These are phyloP conservation scores for Watsonalla cultraria DNA, from an alignment of 2,888 invertebrate species.

Conservation along the genomic window DNA sequence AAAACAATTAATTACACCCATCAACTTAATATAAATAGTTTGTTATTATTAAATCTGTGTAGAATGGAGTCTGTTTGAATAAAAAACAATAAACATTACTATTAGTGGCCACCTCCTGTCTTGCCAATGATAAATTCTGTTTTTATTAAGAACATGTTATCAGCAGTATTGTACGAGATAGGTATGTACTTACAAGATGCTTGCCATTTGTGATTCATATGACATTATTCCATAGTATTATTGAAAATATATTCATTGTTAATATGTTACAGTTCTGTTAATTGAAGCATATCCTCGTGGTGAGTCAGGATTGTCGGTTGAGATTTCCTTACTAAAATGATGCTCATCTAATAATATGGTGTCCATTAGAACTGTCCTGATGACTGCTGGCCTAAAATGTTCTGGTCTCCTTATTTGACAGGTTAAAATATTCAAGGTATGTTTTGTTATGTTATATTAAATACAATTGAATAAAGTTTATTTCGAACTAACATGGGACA, in stretches of 20 bases:
- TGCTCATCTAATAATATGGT: no score
- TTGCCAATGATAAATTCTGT: constrained; percentile 37
- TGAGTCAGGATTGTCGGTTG: neutral
- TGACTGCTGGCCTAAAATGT: no score
- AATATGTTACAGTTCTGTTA: constrained; percentile 13
- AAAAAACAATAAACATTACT: constrained; percentile 28
- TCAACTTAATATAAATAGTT: neutral
- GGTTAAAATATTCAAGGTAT: no score
- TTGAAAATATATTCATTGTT: constrained; percentile 13
- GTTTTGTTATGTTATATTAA: no score
- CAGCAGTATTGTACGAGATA: constrained; percentile 41
- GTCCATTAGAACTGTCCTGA: no score
- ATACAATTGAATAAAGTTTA: no score
- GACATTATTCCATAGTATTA: constrained; percentile 18
- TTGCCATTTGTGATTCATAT: constrained; percentile 45
- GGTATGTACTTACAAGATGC: constrained; percentile 36
- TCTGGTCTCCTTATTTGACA: no score
- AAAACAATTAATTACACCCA: neutral
- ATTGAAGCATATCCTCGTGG: neutral
- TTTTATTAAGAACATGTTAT: constrained; percentile 53
- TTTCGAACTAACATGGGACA: no score
- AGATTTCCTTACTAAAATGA: no score
- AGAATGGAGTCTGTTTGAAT: constrained; percentile 9
- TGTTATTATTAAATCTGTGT: neutral
- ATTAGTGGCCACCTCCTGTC: constrained; percentile 23